Evolutionary conservation across 1,140 invertebrate genomes (phyloP), one percentile per base, ranked within the genome.

Genomic region (Neodiprion fabricii): DNA sequence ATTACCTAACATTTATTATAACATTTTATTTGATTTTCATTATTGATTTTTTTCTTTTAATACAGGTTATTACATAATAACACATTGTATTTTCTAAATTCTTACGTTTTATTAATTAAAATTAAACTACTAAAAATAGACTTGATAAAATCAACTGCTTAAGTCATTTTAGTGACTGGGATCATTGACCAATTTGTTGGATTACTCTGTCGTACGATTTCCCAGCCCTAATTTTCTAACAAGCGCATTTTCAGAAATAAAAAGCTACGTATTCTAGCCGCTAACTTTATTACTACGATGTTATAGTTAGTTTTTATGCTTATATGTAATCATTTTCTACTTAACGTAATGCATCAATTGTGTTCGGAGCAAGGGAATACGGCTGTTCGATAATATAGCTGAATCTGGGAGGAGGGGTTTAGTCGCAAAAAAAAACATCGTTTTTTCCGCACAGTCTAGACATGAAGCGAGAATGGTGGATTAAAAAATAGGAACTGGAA

Each of bases 11-110:
- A 80, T 84, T 79, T 77, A 81, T 79, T 79, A 77, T 83, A 85
- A 84, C 80, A 73, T 82, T 85, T 85, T 85, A 85, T 84, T 85
- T 83, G 82, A 83, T 85, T 85, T 81, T 70, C 77, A 78, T 71
- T 75, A 17, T 82, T 83, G 72, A 79, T 80, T 80, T 80, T 76
- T 79, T 73, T 71, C 75, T 75, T 76, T 72, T 78, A 75, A 71
- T 80, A 80, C 77, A 80, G 74, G 68, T 77, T 77, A 73, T 80
- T 23, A 71, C 73, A 79, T 80, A 75, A 77, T 67, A 74, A 77
- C 79, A 70, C 75, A 72, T 77, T 76, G 81, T 78, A 80, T 79
- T 80, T 74, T 48, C 12, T 78, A 74, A 73, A 70, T 78, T 79
- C 47, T 14, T 53, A 21, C 75, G 79, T 77, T 75, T 76, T 77